Percentiles rank a stretch among this genome's conserved stretches.
phyloP scores from a whole-genome alignment of 2,888 invertebrate species.

The Apamea anceps region DNA sequence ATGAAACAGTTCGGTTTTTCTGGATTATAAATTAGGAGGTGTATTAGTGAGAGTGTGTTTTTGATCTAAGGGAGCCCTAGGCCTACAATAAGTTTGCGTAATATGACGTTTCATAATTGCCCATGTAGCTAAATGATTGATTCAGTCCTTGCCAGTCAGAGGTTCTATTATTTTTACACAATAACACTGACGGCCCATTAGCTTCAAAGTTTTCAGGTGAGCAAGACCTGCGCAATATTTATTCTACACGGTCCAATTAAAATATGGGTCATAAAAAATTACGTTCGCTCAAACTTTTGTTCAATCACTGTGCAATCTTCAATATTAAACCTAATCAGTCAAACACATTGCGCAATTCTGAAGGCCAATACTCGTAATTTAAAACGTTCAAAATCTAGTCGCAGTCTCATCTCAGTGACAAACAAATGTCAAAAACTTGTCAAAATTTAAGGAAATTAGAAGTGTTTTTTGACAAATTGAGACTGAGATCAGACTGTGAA shows the following conservation, averaged over 20 bases:
- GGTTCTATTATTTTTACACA: not conserved
- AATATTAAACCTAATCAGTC: too few relatives aligned
- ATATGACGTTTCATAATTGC: too few relatives aligned
- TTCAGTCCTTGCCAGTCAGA: too few relatives aligned
- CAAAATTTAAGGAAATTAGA: too few relatives aligned
- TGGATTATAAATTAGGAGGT: not conserved
- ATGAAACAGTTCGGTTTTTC: not conserved
- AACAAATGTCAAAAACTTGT: too few relatives aligned
- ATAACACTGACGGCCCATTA: not conserved
- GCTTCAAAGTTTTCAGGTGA: not conserved
- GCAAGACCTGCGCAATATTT: not conserved
- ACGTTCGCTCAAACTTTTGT: not conserved
- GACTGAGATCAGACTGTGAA: too few relatives aligned
- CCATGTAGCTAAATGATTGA: not conserved
- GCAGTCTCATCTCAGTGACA: too few relatives aligned
- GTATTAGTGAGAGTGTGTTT: not conserved
- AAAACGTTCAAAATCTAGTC: too few relatives aligned
- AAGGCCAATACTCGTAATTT: too few relatives aligned
- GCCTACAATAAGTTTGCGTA: not conserved
- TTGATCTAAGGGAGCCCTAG: not conserved
- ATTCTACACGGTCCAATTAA: not conserved
- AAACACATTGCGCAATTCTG: too few relatives aligned
- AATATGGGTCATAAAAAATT: not conserved
- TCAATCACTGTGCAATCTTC: not conserved
- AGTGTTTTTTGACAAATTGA: too few relatives aligned